Percentiles rank a stretch among this genome's conserved stretches.
phyloP scores from a whole-genome alignment of 2,113 vertebrate species.

The Glareola pratincola region DNA sequence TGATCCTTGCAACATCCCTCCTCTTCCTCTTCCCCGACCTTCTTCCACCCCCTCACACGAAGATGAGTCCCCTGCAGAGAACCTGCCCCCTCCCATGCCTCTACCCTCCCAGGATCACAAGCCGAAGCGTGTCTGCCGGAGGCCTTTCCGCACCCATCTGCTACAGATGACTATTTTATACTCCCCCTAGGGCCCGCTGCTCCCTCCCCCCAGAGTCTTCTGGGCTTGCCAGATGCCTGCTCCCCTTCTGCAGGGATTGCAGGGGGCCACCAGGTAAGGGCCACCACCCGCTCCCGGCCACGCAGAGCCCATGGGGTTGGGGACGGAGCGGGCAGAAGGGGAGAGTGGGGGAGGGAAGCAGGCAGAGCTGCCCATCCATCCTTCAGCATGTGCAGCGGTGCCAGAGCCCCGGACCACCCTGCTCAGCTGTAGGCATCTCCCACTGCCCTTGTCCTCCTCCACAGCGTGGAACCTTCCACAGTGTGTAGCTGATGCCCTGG shows the following conservation, averaged over 20 bases:
- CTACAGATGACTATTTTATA: conserved; percentile 69
- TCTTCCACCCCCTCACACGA: not conserved
- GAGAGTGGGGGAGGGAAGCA: conserved; percentile 24
- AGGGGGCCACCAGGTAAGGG: conserved; percentile 72
- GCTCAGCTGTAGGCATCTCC: not conserved
- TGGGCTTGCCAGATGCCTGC: conserved; percentile 69
- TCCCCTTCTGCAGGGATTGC: conserved; percentile 69
- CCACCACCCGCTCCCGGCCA: not conserved
- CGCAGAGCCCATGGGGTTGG: not conserved
- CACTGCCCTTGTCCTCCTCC: not conserved
- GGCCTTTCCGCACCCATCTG: not conserved
- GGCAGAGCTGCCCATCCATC: not conserved
- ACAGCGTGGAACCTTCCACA: not conserved
- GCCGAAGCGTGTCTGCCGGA: not conserved
- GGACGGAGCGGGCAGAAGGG: not conserved
- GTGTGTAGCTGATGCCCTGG: not conserved
- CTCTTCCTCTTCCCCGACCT: not conserved
- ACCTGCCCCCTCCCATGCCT: not conserved
- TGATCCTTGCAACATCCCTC: not conserved
- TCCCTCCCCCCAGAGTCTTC: conserved; percentile 66
- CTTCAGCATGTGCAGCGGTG: not conserved
- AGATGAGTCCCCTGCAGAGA: not conserved
- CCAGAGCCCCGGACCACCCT: not conserved
- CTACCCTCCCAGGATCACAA: not conserved
- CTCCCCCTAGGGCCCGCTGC: conserved; percentile 68